Base-by-base conservation (phyloP, 2,797 vertebrate species). In the Ara ararauna region DNA sequence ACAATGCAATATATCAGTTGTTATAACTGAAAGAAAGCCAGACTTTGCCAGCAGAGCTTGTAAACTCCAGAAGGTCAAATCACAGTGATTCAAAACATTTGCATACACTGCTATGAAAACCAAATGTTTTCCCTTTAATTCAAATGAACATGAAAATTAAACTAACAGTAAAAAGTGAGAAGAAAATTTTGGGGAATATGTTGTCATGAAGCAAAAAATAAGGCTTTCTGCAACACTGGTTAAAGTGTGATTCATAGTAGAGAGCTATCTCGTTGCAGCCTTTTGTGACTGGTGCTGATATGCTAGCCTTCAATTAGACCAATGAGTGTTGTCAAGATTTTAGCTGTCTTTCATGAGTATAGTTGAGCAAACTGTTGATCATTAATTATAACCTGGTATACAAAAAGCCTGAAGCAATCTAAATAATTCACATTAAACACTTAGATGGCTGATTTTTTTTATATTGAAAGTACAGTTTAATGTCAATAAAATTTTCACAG, bases 51-150 rank as follows among this genome's bases (percentile, higher is more conserved):
- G 76, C 90, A 89, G 87, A 97, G 93, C 89, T 94, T 95, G 94
- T 91, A 93, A 96, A 90, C 95, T 94, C 23, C 85, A 94, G 92
- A 96, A 95, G 86, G 90, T 97, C 95, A 94, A 73, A 88, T 93
- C 89, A n/a, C 73, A 93, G 62, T 91, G 85, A 96, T 95, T 93
- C 74, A 88, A 96, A 97, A 94, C 87, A 87, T 95, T 96, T 96
- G 87, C 91, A 91, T 94, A 86, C 51, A 32, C 47, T 94, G 40
- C 80, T 95, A 91, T 94, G 77, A 94, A 96, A 94, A 78, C 51
- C 82, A 95, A 96, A 95, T 90, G 73, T 91, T 95, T 92, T 92
- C 62, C 47, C 58, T 93, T 94, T 91, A 94, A 95, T 94, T 90
- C 64, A 90, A 91, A 82, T 34, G 67, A 88, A 91, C 85, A 84